A percentile compares a stretch with the other conserved stretches of the same genome.
Conservation (phyloP, 2,797 vertebrate species). For the Amazona finschi region DNA sequence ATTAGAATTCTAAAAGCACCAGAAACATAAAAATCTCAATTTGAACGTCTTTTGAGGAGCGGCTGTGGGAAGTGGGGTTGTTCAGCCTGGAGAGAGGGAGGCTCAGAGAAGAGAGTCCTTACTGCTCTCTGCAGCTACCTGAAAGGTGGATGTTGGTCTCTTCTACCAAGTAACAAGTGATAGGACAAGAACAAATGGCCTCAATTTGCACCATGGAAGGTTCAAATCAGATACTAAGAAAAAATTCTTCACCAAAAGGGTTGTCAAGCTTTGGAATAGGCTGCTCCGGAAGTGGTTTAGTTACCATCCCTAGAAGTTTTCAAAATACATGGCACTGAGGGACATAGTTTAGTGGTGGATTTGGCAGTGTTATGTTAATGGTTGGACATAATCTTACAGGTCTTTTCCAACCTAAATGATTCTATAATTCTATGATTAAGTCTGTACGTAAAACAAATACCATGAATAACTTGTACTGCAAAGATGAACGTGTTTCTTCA, state of each 20-base stretch:
- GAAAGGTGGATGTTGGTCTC: not conserved
- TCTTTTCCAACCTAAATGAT: not conserved
- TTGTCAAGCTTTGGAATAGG: not conserved
- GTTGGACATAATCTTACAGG: not conserved
- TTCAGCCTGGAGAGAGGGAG: not conserved
- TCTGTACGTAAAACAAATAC: not conserved
- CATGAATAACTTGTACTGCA: not conserved
- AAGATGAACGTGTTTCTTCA: not conserved
- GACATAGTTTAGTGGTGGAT: not conserved
- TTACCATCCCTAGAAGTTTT: not conserved
- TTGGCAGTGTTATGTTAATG: not conserved
- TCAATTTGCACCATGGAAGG: not conserved
- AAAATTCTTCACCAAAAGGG: not conserved
- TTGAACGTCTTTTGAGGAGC: not conserved
- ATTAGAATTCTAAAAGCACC: not conserved
- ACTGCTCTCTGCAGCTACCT: not conserved
- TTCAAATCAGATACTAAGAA: not conserved
- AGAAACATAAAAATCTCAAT: not conserved
- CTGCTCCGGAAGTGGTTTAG: not conserved
- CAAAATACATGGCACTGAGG: not conserved
- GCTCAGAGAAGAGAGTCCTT: not conserved
- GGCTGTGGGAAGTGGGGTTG: accelerated
- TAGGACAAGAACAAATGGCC: not conserved
- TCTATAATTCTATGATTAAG: not conserved
- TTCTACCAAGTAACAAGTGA: not conserved